Base-by-base conservation (phyloP, 1,140 invertebrate species). In the Megalonaias nervosa region DNA sequence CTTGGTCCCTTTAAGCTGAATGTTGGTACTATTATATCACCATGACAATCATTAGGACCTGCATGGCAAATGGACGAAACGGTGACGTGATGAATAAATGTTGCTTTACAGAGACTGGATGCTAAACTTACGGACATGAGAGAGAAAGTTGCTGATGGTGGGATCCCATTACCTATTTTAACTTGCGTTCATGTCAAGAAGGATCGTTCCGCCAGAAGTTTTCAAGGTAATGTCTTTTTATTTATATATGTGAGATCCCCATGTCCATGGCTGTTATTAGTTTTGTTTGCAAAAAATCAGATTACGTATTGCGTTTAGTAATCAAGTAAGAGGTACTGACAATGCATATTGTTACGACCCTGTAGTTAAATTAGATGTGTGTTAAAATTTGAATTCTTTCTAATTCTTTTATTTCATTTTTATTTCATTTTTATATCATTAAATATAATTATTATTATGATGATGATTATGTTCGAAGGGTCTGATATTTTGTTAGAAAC, bases 131-230 rank as follows among this genome's bases (percentile, higher is more conserved):
- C 89, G 19, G 89, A 91, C 72, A 89, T 90, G 68, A 81, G 84
- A 60, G 68, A 77, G 1, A 89, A 88, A 67, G 61, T 92, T 17
- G 64, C 84, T 19, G 79, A 85, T 26, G 92, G 90, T 12, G 71
- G 84, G 48, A 86, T 87, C 15, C 91, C 91, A 1, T 72, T 92
- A 74, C 92, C 92, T 4, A 71, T 92, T 9, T 92, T 91, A 80
- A 91, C 91, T 0, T 92, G 92, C 69, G 82, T 92, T 0, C 91
- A 92, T 81, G 91, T 92, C 23, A 92, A 92, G 82, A 88, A 88
- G 60, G 85, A 89, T 75, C 89, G 91, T 0, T 91, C 90, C 15
- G 91, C 91, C 21, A 89, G 87, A 82, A 86, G 90, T 16, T 92
- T 91, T 76, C 91, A 92, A 77, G 86, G 91, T 88, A 74, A 81